phyloP scores from a whole-genome alignment of 2,888 invertebrate species.

The Ophioninae sp. region DNA sequence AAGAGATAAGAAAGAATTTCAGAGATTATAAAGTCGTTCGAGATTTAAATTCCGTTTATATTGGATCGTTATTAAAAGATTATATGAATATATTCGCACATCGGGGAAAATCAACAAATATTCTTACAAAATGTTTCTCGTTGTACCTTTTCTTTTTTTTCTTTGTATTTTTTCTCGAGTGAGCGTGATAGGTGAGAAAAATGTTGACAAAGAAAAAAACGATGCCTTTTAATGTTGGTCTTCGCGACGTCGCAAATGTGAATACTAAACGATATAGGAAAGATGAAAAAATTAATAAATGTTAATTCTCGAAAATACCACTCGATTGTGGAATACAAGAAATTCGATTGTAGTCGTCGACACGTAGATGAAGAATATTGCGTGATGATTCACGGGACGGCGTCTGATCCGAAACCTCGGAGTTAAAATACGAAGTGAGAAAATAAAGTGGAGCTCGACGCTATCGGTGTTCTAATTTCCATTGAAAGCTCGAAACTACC shows the following conservation, averaged over 20 bases:
- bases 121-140: conserved; percentile 54
- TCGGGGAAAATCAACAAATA: conserved; percentile 36
- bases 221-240: conserved; percentile 73
- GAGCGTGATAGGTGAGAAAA: conserved; percentile 51
- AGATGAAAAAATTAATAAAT: conserved; percentile 65
- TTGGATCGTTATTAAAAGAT: conserved; percentile 60
- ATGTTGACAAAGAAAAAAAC: conserved; percentile 57
- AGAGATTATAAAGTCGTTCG: conserved; percentile 33
- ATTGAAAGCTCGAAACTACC: conserved; percentile 14
- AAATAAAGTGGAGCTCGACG: conserved; percentile 32
- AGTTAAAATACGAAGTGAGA: conserved; percentile 10
- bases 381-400: conserved; percentile 59
- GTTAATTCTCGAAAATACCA: conserved; percentile 61
- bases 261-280: conserved; percentile 45
- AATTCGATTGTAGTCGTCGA: conserved; percentile 44
- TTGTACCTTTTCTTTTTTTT: conserved; percentile 30
- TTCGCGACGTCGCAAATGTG: conserved; percentile 67
- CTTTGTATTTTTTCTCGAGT: conserved; percentile 53
- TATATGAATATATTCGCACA: conserved; percentile 46
- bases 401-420: conserved; percentile 16
- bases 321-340: conserved; percentile 22
- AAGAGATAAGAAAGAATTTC: background rate
- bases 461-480: conserved; percentile 17
- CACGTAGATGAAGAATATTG: conserved; percentile 54
- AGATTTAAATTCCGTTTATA: conserved; percentile 50